A percentile compares a stretch with the other conserved stretches of the same genome.
Conservation (phyloP, 2,888 invertebrate genomes). For the Salpingus planirostris region DNA sequence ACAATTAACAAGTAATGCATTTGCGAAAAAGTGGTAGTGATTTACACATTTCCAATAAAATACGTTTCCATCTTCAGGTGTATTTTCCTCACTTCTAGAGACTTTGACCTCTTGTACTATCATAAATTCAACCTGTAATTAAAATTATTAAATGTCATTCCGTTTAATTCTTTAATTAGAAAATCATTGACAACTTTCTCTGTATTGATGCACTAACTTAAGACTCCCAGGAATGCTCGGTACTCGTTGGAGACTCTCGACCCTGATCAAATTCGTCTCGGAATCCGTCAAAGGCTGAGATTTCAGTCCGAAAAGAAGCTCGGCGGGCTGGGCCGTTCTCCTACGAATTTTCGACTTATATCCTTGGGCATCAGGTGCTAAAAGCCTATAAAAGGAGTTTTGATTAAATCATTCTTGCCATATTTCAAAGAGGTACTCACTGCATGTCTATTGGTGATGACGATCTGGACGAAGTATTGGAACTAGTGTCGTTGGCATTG, state of each 20-base stretch:
- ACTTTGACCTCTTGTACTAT: conserved; percentile 22
- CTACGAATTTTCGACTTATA: conserved; percentile 50
- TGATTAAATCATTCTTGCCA: too few relatives aligned
- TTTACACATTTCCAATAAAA: conserved; percentile 18
- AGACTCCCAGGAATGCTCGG: conserved; percentile 71
- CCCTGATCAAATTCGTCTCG: conserved; percentile 34
- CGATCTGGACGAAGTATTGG: conserved; percentile 51
- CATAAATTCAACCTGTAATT: conserved; percentile 31
- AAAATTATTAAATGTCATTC: too few relatives aligned
- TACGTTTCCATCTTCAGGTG: conserved; percentile 12
- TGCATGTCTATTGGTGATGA: conserved; percentile 51
- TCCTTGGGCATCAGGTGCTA: too few relatives aligned
- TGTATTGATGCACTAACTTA: conserved; percentile 51
- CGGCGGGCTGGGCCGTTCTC: conserved; percentile 58
- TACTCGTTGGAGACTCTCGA: conserved; percentile 47
- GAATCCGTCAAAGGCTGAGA: conserved; percentile 44
- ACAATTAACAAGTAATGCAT: conserved; percentile 17
- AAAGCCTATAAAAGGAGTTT: too few relatives aligned
- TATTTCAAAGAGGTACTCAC: conserved; percentile 37
- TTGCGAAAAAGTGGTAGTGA: conserved; percentile 12
- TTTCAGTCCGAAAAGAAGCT: conserved; percentile 53
- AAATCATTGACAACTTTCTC: too few relatives aligned
- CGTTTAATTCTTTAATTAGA: neutral
- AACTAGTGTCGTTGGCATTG: conserved; percentile 43
- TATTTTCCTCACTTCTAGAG: conserved; percentile 15